Conservation (phyloP, 2,113 vertebrate species). For the Microtus richardsoni region DNA sequence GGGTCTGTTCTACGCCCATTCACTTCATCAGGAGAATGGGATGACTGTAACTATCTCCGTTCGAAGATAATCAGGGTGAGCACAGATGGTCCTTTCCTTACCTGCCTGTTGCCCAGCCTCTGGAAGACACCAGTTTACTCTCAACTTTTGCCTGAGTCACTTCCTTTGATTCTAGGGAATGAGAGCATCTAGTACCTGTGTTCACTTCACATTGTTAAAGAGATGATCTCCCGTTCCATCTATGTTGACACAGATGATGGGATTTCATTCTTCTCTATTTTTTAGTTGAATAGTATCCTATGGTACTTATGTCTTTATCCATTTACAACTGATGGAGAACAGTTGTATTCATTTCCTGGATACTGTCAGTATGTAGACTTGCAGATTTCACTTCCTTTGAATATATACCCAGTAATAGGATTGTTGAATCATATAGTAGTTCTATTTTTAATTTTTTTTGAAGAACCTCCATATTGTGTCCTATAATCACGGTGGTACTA, state of each 20-base stretch:
- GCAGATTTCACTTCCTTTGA: not conserved
- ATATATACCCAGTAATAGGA: not conserved
- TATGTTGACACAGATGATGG: not conserved
- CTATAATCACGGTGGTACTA: not conserved
- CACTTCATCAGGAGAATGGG: not conserved
- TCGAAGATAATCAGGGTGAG: not conserved
- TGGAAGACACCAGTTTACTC: not conserved
- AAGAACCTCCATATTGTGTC: not conserved
- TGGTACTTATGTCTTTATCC: not conserved
- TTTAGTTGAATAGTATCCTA: not conserved
- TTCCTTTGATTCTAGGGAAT: not conserved
- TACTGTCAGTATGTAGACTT: not conserved
- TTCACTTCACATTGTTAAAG: not conserved
- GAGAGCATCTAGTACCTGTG: not conserved
- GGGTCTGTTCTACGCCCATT: not conserved
- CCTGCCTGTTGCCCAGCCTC: not conserved
- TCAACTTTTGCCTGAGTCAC: not conserved
- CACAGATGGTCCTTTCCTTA: not conserved
- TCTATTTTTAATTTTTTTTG: not conserved
- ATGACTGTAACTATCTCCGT: not conserved
- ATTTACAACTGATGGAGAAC: not conserved
- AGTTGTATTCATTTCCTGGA: not conserved
- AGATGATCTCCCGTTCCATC: no score
- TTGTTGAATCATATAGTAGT: not conserved
- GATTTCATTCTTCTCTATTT: not conserved